These are phyloP conservation scores for Brevipalpus yothersi DNA, from an alignment of 1,140 invertebrate species.

Conservation along the genomic window DNA sequence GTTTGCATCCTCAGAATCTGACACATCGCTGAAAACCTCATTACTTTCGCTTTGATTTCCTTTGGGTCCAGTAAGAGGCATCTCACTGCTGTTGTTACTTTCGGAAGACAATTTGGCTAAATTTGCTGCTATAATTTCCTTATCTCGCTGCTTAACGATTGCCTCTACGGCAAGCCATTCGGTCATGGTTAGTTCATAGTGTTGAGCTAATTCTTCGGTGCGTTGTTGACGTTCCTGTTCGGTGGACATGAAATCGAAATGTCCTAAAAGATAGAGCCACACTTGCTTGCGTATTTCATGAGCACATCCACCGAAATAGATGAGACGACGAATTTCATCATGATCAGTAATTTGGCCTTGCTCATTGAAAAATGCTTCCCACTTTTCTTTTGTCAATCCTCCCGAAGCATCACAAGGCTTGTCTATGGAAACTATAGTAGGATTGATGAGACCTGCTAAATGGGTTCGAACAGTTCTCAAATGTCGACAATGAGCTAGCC, in stretches of 20 bases:
- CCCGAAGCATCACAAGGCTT: constrained; percentile 17
- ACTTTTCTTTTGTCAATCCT: constrained; percentile 40
- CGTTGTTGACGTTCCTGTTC: constrained; percentile 36
- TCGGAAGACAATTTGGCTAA: constrained; percentile 21
- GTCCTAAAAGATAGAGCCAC: constrained; percentile 70
- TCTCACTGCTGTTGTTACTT: constrained; percentile 7
- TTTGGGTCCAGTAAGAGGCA: constrained; percentile 9
- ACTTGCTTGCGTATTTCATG: constrained; percentile 51
- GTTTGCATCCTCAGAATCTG: constrained; percentile 13
- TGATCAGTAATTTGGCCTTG: constrained; percentile 27
- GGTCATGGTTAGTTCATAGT: constrained; percentile 69
- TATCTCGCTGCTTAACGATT: constrained; percentile 59
- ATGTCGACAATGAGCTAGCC: constrained; percentile 77
- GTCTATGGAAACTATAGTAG: constrained; percentile 15
- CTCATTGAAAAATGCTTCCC: constrained; percentile 26
- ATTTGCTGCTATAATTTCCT: constrained; percentile 34
- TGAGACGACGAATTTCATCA: constrained; percentile 46
- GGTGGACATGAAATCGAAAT: constrained; percentile 54
- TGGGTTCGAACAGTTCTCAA: constrained; percentile 71
- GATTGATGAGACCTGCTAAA: constrained; percentile 57
- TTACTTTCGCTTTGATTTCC: constrained; percentile 22
- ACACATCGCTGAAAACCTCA: constrained; percentile 27
- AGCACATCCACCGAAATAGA: constrained; percentile 63
- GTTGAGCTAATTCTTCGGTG: constrained; percentile 35
- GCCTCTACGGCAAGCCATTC: constrained; percentile 83